Evolutionary conservation across 2,888 invertebrate species (phyloP), one percentile per base, ranked within the genome.

Genomic region (Caenorhabditis panamensis): DNA sequence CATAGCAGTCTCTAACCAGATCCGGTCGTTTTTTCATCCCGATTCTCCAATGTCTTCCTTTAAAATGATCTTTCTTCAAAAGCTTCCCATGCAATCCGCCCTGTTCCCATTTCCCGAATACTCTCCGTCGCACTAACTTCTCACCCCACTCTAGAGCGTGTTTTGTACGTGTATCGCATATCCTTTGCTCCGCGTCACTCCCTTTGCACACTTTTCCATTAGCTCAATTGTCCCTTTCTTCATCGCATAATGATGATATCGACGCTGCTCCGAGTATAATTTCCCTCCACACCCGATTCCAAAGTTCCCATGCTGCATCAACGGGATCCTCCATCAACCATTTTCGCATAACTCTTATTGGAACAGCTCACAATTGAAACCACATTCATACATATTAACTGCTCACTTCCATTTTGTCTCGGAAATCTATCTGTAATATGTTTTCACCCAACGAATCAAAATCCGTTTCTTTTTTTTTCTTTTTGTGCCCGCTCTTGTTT

Each of bases 101-200:
- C 24, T 51, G 8, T 24, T 28, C 24, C 24, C 44, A 18, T 49
- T 24, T 49, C 18, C 44, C 41, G 18, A 51, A 41, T 9, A 37
- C 36, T 44, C n/a, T 44, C n/a, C 51, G n/a, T 31, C 36, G 18
- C 20, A 20, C 47, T 47, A 47, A 54, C 51, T 51, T 51, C 24
- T 24, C 22, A 41, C 56, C 22, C n/a, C n/a, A n/a, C 56, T 18
- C n/a, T 24, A 56, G 44, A 47, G 63, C 63, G 72, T 56, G 63
- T 64, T 64, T 49, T 58, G 49, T 72, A 72, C 72, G 72, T 72
- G 72, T 72, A 64, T 18, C 24, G 54, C 56, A 72, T 72, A 72
- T 72, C 71, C 58, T 24, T 49, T 18, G n/a, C n/a, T 56, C 24
- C 22, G 20, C 26, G 41, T 54, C 18, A 16, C 36, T 11, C 20